These are phyloP conservation scores for Siniperca obscura DNA, from an alignment of 2,797 vertebrate species.

Conservation along the genomic window DNA sequence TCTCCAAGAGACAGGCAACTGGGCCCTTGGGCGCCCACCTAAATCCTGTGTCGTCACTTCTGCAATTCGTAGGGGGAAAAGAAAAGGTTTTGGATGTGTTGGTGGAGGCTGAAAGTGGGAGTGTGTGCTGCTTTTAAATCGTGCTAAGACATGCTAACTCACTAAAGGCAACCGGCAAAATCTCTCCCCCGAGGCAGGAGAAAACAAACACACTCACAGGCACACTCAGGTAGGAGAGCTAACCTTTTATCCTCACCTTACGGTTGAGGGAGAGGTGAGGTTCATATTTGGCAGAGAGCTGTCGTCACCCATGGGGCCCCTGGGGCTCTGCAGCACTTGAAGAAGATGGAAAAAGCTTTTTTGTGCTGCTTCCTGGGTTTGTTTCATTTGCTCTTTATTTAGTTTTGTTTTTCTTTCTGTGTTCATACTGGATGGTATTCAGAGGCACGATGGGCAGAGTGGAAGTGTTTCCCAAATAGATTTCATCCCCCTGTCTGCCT, in stretches of 20 bases:
- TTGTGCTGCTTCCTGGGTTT: background rate
- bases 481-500: background rate
- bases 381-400: slow-evolving; percentile 1
- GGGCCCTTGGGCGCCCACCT: slow-evolving; percentile 26
- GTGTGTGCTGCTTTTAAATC: slow-evolving; percentile 31
- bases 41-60: slow-evolving; percentile 27
- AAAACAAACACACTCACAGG: slow-evolving; percentile 52
- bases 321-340: slow-evolving; percentile 24
- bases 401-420: slow-evolving; percentile 22
- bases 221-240: slow-evolving; percentile 44
- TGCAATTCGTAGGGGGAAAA: slow-evolving; percentile 20
- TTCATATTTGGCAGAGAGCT: slow-evolving; percentile 24
- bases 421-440: slow-evolving; percentile 16
- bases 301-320: slow-evolving; percentile 41
- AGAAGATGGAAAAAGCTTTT: background rate
- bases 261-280: slow-evolving; percentile 46
- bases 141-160: slow-evolving; percentile 42
- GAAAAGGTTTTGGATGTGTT: slow-evolving; percentile 24
- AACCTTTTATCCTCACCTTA: slow-evolving; percentile 35
- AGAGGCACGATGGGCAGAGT: background rate
- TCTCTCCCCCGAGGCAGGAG: slow-evolving; percentile 34
- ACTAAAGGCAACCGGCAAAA: slow-evolving; percentile 4
- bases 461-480: background rate
- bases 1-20: slow-evolving; percentile 33
- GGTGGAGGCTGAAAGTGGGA: slow-evolving; percentile 3